Conservation (phyloP, 2,113 vertebrate genomes). For the Ailurus styani region DNA sequence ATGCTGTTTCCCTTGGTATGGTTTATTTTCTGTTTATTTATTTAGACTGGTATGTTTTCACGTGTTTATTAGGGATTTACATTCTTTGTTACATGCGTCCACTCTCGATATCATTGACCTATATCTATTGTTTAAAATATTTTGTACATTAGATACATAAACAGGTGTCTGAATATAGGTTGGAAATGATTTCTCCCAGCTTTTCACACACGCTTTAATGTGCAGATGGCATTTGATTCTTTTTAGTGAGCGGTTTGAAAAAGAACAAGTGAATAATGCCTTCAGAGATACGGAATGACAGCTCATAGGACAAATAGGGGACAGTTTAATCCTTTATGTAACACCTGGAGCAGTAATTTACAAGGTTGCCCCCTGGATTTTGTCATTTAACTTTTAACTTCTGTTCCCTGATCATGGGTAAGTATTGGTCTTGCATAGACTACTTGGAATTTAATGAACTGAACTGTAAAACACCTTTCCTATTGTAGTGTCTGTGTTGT, state of each 20-base stretch:
- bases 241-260: not conserved
- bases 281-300: not conserved
- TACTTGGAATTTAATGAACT: not conserved
- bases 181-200: not conserved
- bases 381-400: not conserved
- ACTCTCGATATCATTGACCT: not conserved
- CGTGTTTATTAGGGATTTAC: not conserved
- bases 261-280: not conserved
- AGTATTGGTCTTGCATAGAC: not conserved
- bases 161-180: not conserved
- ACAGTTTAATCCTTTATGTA: not conserved
- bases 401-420: not conserved
- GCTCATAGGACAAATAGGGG: not conserved
- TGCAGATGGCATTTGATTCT: not conserved
- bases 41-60: not conserved
- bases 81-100: not conserved
- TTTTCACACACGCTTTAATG: not conserved
- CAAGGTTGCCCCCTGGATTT: not conserved
- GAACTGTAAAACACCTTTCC: not conserved
- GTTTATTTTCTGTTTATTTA: not conserved
- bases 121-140: too few relatives aligned
- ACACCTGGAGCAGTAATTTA: not conserved
- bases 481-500: not conserved
- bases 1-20: not conserved
- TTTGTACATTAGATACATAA: too few relatives aligned